Evolutionary conservation across 2,797 vertebrate species (phyloP).

Genomic region (Pagetopsis macropterus): DNA sequence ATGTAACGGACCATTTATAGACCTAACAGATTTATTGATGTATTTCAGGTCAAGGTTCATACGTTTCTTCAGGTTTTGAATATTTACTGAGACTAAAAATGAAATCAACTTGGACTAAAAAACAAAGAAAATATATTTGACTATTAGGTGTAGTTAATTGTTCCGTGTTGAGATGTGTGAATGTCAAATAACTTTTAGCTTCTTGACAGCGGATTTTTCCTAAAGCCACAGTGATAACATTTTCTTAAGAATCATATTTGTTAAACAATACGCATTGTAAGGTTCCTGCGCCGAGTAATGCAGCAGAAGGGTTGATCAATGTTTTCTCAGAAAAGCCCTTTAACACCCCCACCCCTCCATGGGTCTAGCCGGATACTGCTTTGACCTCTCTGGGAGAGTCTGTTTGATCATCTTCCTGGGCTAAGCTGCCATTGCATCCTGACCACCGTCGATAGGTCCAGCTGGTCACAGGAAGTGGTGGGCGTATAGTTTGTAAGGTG

Average conservation of each 20-base stretch:
- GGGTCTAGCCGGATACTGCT: conserved; percentile 46
- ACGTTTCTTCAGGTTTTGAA: too few species aligned
- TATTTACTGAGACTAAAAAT: too few species aligned
- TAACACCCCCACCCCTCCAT: conserved; percentile 6
- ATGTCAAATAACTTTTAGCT: not conserved
- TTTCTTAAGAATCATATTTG: not conserved
- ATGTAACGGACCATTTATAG: too few species aligned
- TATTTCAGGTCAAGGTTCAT: too few species aligned
- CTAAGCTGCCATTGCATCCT: conserved; percentile 57
- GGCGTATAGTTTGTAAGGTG: conserved; percentile 45
- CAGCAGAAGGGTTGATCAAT: conserved; percentile 28
- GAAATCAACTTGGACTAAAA: too few species aligned
- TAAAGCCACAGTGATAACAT: not conserved
- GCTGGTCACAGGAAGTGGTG: conserved; percentile 68
- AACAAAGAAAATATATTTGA: too few species aligned
- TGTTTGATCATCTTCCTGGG: conserved; percentile 63
- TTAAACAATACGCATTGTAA: conserved; percentile 2
- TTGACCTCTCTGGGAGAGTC: conserved; percentile 58
- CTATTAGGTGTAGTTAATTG: not conserved
- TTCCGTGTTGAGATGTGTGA: not conserved
- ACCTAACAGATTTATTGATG: too few species aligned
- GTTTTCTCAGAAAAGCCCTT: conserved; percentile 27
- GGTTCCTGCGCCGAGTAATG: conserved; percentile 25
- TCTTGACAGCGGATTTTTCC: not conserved
- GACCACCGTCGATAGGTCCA: conserved; percentile 48